Percentiles rank a stretch among this genome's conserved stretches.
phyloP scores from a whole-genome alignment of 2,113 vertebrate genomes.

The Chelonoidis abingdonii region DNA sequence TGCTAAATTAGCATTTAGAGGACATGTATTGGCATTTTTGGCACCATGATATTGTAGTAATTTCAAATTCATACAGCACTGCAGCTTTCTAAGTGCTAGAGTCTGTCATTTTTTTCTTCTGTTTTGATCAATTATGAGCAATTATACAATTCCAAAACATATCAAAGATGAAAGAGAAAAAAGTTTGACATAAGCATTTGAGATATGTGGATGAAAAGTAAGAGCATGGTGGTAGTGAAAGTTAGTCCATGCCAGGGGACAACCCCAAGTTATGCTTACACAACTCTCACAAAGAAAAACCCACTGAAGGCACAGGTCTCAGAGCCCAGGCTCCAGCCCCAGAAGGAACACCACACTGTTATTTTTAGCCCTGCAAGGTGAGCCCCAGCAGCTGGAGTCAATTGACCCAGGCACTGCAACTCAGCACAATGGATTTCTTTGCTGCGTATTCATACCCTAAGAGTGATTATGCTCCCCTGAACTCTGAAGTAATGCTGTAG shows the following conservation, averaged over 20 bases:
- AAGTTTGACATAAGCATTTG: not conserved
- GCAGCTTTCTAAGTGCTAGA: not conserved
- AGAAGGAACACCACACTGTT: not conserved
- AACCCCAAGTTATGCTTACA: too few relatives aligned
- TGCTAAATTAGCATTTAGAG: not conserved
- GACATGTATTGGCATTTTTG: fast-evolving
- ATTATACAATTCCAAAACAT: not conserved
- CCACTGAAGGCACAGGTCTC: not conserved
- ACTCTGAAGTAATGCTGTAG: not conserved
- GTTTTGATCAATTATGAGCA: not conserved
- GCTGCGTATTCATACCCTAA: not conserved
- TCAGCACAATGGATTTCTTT: not conserved
- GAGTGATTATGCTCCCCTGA: not conserved
- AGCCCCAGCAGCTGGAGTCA: not conserved
- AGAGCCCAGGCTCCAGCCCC: not conserved
- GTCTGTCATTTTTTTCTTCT: not conserved
- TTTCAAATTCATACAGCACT: fast-evolving
- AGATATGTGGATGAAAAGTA: not conserved
- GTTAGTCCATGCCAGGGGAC: not conserved
- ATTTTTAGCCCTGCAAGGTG: not conserved
- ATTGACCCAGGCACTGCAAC: not conserved
- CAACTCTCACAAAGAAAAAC: not conserved
- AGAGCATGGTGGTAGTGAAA: not conserved
- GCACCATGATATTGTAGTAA: fast-evolving
- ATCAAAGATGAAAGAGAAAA: not conserved